Percentiles rank a stretch among this genome's conserved stretches.
Conservation (phyloP, 1,140 invertebrate genomes). For the Drosophila asahinai region DNA sequence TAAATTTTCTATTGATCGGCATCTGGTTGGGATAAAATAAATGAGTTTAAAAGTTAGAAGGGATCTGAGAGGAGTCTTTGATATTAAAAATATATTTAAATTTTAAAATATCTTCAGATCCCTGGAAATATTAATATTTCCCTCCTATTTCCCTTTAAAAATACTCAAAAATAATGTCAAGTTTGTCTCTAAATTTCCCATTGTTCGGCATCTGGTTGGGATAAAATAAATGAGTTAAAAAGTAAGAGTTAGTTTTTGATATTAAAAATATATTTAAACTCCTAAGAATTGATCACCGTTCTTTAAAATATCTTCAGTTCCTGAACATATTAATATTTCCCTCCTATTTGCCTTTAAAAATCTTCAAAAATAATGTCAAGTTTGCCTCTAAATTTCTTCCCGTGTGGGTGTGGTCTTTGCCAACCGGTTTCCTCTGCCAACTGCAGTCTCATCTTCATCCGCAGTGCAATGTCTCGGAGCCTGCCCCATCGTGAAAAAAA, state of each 20-base stretch:
- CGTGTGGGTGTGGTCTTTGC: constrained; percentile 31
- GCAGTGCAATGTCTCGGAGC: constrained; percentile 55
- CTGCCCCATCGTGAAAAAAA: constrained; percentile 55
- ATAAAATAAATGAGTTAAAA: no score
- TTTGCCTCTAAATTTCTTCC: not conserved
- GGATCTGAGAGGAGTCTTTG: no score
- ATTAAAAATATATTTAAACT: no score
- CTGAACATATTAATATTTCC: not conserved
- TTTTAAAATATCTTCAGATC: not conserved
- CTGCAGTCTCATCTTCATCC: constrained; percentile 36
- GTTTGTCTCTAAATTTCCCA: not conserved
- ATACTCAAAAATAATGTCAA: not conserved
- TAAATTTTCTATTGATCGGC: not conserved
- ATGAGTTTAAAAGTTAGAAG: no score
- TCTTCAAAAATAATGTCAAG: not conserved
- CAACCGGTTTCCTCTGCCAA: constrained; percentile 31
- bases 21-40: no score
- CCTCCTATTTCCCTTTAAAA: fast-evolving
- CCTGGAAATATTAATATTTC: not conserved
- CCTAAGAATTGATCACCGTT: no score
- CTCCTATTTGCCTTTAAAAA: not conserved
- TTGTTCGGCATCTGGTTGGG: no score
- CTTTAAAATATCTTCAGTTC: not conserved
- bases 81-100: no score
- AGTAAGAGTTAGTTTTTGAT: no score